These are phyloP conservation scores for Apostichopus parvimensis DNA, from an alignment of 35 echinoderm and acorn worm species.

Conservation along the genomic window DNA sequence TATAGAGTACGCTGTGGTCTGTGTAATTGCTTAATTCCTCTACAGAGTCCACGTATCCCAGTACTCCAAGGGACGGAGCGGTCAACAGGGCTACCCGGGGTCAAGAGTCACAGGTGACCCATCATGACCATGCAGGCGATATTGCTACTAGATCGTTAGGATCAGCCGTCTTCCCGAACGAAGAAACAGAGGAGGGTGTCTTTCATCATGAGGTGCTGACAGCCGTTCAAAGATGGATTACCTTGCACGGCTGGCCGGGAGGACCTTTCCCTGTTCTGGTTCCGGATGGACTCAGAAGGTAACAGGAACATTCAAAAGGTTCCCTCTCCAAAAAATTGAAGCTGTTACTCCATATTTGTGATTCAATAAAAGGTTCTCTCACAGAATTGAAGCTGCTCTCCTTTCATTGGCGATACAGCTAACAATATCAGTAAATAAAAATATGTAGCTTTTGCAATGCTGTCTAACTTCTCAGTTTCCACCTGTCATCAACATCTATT, in stretches of 20 bases:
- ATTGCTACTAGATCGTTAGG: slow-evolving; percentile 81
- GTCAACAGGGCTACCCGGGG: slow-evolving; percentile 62
- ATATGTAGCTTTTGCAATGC: no score
- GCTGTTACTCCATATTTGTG: no score
- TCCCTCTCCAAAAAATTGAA: no score
- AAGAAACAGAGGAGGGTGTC: slow-evolving; percentile 91
- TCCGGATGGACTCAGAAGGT: slow-evolving; percentile 87
- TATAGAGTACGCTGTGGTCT: no score
- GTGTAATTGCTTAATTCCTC: background rate
- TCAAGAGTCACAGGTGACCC: slow-evolving; percentile 37
- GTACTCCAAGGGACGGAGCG: slow-evolving; percentile 89
- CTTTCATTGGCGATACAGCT: no score
- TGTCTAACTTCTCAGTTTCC: no score
- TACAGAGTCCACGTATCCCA: slow-evolving; percentile 90
- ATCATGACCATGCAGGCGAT: slow-evolving; percentile 61
- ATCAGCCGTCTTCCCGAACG: slow-evolving; percentile 87
- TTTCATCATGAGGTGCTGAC: slow-evolving; percentile 88
- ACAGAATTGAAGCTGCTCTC: no score
- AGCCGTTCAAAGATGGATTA: slow-evolving; percentile 90
- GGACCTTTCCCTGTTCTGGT: slow-evolving; percentile 84
- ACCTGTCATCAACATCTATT: no score
- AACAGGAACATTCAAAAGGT: background rate
- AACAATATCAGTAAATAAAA: no score
- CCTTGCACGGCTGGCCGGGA: slow-evolving; percentile 89
- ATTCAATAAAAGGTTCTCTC: no score